These are phyloP conservation scores for Aphodius granarius DNA, from an alignment of 2,888 invertebrate genomes.

Conservation along the genomic window DNA sequence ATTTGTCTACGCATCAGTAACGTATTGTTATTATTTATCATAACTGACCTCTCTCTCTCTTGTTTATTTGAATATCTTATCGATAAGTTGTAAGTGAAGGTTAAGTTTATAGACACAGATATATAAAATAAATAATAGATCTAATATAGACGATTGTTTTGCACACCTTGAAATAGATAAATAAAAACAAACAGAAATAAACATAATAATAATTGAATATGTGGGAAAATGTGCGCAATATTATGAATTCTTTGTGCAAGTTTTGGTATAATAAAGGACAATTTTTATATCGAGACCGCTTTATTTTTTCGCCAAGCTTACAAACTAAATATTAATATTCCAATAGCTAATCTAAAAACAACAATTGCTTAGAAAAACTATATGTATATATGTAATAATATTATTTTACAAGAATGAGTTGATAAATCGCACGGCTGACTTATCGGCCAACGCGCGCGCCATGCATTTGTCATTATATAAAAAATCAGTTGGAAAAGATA, in stretches of 20 bases:
- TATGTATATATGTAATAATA: constrained; percentile 55
- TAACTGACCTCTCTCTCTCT: background rate
- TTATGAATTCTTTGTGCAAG: too few relatives aligned
- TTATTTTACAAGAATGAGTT: constrained; percentile 53
- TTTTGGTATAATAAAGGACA: constrained; percentile 10
- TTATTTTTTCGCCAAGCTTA: constrained; percentile 56
- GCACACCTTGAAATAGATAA: background rate
- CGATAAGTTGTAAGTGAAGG: background rate
- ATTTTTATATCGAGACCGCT: constrained; percentile 51
- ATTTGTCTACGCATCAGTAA: background rate
- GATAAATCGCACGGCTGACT: constrained; percentile 42
- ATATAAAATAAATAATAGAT: background rate
- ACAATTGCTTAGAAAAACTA: constrained; percentile 58
- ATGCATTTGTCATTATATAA: constrained; percentile 34
- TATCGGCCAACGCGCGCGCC: constrained; percentile 26
- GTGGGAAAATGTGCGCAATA: background rate
- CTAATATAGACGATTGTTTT: background rate
- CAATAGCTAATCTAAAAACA: constrained; percentile 55
- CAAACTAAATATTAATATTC: constrained; percentile 54
- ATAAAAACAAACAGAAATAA: background rate
- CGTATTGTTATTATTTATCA: background rate
- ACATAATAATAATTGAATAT: background rate
- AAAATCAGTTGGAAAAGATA: constrained; percentile 51
- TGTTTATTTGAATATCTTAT: background rate
- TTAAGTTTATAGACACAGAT: background rate